Base-by-base conservation (phyloP, 2,113 vertebrate genomes). In the Eublepharis macularius region DNA sequence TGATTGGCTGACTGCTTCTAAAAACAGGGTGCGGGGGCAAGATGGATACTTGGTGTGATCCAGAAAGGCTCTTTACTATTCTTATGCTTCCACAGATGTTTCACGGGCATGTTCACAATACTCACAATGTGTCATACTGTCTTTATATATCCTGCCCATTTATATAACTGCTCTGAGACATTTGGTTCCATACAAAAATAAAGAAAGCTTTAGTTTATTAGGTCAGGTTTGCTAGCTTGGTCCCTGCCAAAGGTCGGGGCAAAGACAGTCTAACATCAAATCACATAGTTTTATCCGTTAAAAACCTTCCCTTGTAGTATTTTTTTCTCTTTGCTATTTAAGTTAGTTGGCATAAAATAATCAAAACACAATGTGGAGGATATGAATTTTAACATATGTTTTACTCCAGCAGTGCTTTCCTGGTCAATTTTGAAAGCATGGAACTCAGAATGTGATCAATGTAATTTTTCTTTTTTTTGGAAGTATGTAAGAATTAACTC, bases 271-370 rank as follows among this genome's bases (percentile, higher is more conserved):
- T 26, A 73, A 94, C 91, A 93, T 43, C 82, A 91, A 81, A 91
- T 88, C 91, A 89, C 86, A 83, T 70, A 34, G 79, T 88, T 92
- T 93, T 90, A 90, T 94, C 91, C 74, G 82, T 90, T 87, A 86
- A 21, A 86, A 82, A n/a, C 84, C 90, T 94, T 93, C 77, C 86
- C 83, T 83, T 78, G 69, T 92, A 82, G 68, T 73, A 47, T 89
- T 87, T 91, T 70, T 72, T 86, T 4, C n/a, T 43, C 26, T 68
- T 68, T 7, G n/a, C 8, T 76, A 29, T 88, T 92, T 90, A 90
- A 11, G 88, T 95, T 89, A 91, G 76, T 90, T 93, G 92, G 51
- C 90, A 90, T 93, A 93, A 94, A 86, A 91, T 91, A 95, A 94
- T 92, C 75, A 95, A 92, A 95, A 91, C 90, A 82, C 70, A 91